Conservation (phyloP, 1,140 invertebrate species). For the Drosophila micromelanica region DNA sequence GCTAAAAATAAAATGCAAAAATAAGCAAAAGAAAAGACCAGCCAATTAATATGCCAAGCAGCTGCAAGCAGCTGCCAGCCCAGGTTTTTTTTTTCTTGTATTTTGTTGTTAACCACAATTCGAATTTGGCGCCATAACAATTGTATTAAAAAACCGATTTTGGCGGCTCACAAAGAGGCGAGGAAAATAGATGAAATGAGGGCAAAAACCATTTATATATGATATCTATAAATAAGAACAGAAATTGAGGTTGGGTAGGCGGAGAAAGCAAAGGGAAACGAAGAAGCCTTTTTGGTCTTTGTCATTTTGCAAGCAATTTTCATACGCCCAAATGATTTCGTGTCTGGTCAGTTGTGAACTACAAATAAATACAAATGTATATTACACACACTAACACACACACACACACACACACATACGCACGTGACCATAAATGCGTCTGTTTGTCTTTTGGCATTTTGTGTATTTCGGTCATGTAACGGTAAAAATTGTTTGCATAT, state of each 20-base stretch:
- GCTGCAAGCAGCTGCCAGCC: conserved; percentile 9
- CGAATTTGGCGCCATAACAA: conserved; percentile 35
- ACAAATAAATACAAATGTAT: conserved; percentile 2
- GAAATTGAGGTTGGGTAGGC: conserved; percentile 4
- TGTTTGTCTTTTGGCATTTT: conserved; percentile 43
- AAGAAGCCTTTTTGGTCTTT: conserved; percentile 13
- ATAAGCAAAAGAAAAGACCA: conserved; percentile 22
- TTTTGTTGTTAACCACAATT: conserved; percentile 16
- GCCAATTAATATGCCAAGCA: conserved; percentile 68
- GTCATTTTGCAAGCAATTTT: conserved; percentile 42
- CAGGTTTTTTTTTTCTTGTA: background rate
- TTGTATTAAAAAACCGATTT: conserved; percentile 47
- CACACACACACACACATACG: conserved; percentile 24
- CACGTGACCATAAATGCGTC: conserved; percentile 74
- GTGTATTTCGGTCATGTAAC: conserved; percentile 78
- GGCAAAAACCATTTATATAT: background rate
- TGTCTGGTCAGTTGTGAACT: conserved; percentile 53
- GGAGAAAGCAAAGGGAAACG: background rate
- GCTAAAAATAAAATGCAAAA: conserved; percentile 7
- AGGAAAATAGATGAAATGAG: background rate
- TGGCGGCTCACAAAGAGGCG: conserved; percentile 14
- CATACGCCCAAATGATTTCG: conserved; percentile 15
- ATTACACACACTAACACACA: conserved; percentile 40
- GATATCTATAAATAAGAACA: conserved; percentile 12
- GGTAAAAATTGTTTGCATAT: conserved; percentile 81